phyloP scores from a whole-genome alignment of 2,888 invertebrate genomes.

The Pardosa pseudoannulata region DNA sequence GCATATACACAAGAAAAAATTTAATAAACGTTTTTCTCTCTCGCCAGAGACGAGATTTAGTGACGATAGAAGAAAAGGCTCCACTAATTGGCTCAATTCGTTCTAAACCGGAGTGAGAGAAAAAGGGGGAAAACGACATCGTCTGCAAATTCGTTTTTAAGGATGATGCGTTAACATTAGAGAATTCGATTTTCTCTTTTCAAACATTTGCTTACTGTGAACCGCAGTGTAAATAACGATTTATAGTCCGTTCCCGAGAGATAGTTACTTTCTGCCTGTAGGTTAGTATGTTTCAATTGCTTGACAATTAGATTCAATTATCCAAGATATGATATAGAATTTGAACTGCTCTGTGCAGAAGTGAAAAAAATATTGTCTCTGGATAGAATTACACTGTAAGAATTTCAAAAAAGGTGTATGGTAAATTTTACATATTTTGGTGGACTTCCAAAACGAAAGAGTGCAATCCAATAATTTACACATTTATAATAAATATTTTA shows the following conservation, averaged over 20 bases:
- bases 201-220: not conserved
- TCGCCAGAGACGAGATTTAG: not conserved
- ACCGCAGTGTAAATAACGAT: not conserved
- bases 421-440: too few species aligned
- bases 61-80: not conserved
- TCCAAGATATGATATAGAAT: too few species aligned
- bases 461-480: too few species aligned
- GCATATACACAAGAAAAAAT: not conserved
- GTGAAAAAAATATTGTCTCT: too few species aligned
- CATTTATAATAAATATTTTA: too few species aligned
- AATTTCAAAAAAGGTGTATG: too few species aligned
- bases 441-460: too few species aligned
- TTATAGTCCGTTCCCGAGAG: not conserved
- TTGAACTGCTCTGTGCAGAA: too few species aligned
- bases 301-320: too few species aligned
- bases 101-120: not conserved
- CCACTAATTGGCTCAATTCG: slow-evolving; percentile 28
- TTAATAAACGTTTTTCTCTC: slow-evolving; percentile 16
- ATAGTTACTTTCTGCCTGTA: too few species aligned
- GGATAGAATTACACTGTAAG: too few species aligned
- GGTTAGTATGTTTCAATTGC: too few species aligned
- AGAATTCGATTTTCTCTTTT: not conserved
- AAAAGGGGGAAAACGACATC: not conserved
- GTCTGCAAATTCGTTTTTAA: slow-evolving; percentile 13
- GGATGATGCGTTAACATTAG: not conserved